phyloP scores from a whole-genome alignment of 64 coral and sea anemone genomes.

The Stylophora pistillata region DNA sequence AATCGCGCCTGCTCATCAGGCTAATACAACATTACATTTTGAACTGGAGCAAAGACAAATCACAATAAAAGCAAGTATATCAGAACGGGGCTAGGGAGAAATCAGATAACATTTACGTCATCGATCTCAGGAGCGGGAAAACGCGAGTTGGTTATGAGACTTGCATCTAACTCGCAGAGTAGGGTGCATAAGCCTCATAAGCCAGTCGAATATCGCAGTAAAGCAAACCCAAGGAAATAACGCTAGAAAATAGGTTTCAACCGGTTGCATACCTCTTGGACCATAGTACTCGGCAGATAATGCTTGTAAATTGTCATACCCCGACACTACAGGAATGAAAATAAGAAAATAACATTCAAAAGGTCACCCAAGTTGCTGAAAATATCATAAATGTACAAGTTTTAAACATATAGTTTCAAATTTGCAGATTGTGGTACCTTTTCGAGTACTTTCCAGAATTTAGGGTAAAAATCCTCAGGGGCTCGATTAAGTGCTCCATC shows the following conservation, averaged over 20 bases:
- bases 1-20: no score
- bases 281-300: constrained; percentile 58
- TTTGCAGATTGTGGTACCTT: constrained; percentile 50
- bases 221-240: not conserved
- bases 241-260: not conserved
- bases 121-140: no score
- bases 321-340: constrained; percentile 40
- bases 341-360: not conserved
- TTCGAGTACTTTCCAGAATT: constrained; percentile 93
- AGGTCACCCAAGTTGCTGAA: not conserved
- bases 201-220: not conserved
- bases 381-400: not conserved
- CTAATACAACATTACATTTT: no score
- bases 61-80: no score
- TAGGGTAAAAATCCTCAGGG: constrained; percentile 94
- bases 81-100: no score
- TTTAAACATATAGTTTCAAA: not conserved
- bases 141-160: no score
- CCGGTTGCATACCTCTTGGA: constrained; percentile 50
- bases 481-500: constrained; percentile 97
- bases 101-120: no score
- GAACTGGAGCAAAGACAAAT: no score
- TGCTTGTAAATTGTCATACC: constrained; percentile 59
- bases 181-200: no score
- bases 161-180: no score